These are phyloP conservation scores for Araneus ventricosus DNA, from an alignment of 1,140 invertebrate genomes.

Conservation along the genomic window DNA sequence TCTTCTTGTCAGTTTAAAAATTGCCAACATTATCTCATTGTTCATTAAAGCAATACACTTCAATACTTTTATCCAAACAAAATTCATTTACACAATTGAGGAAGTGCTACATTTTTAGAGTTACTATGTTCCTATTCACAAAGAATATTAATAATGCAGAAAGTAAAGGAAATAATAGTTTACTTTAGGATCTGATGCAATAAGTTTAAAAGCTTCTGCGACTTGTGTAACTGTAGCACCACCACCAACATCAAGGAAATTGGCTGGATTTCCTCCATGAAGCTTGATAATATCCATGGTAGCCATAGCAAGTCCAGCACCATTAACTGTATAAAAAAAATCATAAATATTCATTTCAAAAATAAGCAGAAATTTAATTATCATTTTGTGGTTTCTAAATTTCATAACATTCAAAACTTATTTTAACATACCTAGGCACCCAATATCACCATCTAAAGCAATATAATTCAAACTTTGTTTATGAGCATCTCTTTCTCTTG, in stretches of 20 bases:
- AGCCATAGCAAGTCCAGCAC: constrained; percentile 98
- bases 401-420: not conserved
- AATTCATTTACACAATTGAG: too few species aligned
- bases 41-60: too few species aligned
- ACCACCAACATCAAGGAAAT: constrained; percentile 97
- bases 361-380: not conserved
- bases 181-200: constrained; percentile 87
- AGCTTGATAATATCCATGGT: constrained; percentile 99
- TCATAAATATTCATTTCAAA: not conserved
- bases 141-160: not conserved
- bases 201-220: constrained; percentile 96
- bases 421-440: constrained; percentile 80
- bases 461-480: constrained; percentile 98
- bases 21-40: too few species aligned
- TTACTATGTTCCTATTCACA: not conserved
- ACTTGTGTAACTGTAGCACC: constrained; percentile 92
- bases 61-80: too few species aligned
- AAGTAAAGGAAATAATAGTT: not conserved
- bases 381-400: not conserved
- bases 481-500: constrained; percentile 95
- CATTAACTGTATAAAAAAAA: constrained; percentile 87
- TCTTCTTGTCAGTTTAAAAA: too few species aligned
- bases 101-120: too few species aligned
- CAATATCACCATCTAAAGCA: constrained; percentile 91
- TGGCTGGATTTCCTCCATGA: constrained; percentile 95